Evolutionary conservation across 2,888 invertebrate genomes (phyloP), one percentile per base, ranked within the genome.

Genomic region (Cepaea hortensis): DNA sequence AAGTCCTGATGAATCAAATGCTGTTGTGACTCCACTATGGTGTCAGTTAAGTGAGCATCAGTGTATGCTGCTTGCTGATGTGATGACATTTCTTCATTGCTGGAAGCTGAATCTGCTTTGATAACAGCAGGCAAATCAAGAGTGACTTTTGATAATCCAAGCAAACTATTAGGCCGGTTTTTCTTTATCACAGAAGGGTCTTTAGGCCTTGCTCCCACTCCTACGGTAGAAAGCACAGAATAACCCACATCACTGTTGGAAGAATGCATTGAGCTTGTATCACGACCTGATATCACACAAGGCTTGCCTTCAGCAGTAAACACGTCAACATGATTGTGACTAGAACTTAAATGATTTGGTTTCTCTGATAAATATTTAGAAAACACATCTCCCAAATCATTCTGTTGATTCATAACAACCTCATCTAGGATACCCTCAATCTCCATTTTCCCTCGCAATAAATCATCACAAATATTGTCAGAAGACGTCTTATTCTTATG

Each of bases 111-210:
- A 3, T 73, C 82, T 81, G 81, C 13, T 68, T 75, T 76, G 50
- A 76, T 65, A n/a, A 55, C 68, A 5, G 87, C 20, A 20, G 87
- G 80, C 50, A 80, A 20, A 9, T 87, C 87, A 23, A 91, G 86
- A 72, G 90, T 89, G 35, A 92, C 89, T 80, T 90, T 92, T 11
- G 93, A 92, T 48, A 93, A 90, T 13, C 93, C 93, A 48, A 91
- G 87, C 23, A 93, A 88, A 87, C 91, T 92, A 83, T 90, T 92
- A 48, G 93, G 93, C 48, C 93, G 89, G 72, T 90, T 90, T 77
- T 88, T 89, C 85, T 91, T 92, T 72, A 89, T 85, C n/a, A 89
- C 89, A 23, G 87, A 85, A 75, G 88, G 89, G 70, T 92, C 92
- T 88, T 92, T 93, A 6, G 92, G 92, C 55, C 92, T 89, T 20